Conservation (phyloP, 2,113 vertebrate species). For the Labeo rohita region DNA sequence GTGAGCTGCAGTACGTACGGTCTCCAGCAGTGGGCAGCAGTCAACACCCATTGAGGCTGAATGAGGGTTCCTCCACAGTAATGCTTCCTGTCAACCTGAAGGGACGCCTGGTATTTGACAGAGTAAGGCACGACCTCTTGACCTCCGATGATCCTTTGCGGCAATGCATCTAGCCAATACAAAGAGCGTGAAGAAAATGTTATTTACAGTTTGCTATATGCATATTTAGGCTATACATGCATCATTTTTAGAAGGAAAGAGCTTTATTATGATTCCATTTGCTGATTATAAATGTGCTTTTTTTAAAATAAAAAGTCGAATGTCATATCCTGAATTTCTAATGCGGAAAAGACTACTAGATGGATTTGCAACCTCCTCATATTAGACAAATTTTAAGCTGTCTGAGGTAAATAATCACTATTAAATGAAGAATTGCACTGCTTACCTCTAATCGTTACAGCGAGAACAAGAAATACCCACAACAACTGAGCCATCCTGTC, state of each 20-base stretch:
- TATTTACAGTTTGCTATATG: background rate
- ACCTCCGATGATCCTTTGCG: slow-evolving; percentile 73
- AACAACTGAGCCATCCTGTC: slow-evolving; percentile 56
- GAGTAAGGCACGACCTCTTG: slow-evolving; percentile 71
- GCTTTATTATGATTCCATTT: background rate
- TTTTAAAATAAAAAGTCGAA: no score
- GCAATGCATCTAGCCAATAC: slow-evolving; percentile 49
- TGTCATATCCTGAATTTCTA: background rate
- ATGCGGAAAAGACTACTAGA: background rate
- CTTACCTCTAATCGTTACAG: slow-evolving; percentile 60
- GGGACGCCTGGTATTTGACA: slow-evolving; percentile 70
- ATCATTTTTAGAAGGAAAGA: no score
- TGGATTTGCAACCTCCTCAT: no score
- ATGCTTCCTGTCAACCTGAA: slow-evolving; percentile 64
- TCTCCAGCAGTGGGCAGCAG: slow-evolving; percentile 80
- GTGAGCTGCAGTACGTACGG: slow-evolving; percentile 69
- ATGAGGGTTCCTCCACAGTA: slow-evolving; percentile 75
- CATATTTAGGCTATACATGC: background rate
- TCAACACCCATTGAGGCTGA: slow-evolving; percentile 71
- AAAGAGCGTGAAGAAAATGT: background rate
- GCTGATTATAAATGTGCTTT: background rate
- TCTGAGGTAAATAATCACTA: background rate
- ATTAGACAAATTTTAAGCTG: background rate
- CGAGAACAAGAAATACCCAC: slow-evolving; percentile 61
- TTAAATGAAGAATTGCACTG: background rate